phyloP scores from a whole-genome alignment of 2,113 vertebrate species.

The Manacus vitellinus region DNA sequence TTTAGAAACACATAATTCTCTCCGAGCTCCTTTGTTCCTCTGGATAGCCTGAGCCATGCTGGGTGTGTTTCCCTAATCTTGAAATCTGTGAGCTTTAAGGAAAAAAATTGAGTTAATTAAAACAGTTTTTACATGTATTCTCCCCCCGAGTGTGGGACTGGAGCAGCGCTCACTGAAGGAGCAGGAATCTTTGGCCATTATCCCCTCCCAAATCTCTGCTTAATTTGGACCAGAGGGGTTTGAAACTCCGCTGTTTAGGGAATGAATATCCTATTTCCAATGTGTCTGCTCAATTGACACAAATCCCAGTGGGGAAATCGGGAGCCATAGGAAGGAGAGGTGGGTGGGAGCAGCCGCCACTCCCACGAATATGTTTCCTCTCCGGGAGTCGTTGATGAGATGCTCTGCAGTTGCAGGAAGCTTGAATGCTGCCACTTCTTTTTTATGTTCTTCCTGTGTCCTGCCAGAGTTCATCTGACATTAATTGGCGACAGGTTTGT shows the following conservation, averaged over 20 bases:
- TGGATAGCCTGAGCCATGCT: neutral
- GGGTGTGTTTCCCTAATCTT: constrained; percentile 45
- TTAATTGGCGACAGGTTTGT: neutral
- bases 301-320: neutral
- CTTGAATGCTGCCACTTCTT: neutral
- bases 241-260: neutral
- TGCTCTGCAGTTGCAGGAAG: neutral
- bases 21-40: constrained; percentile 27
- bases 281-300: neutral
- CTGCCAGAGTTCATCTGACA: neutral
- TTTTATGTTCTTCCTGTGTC: neutral
- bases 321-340: constrained; percentile 34
- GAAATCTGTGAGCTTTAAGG: constrained; percentile 42
- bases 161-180: neutral
- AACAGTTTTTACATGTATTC: neutral
- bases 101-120: neutral
- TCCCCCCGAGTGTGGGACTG: neutral
- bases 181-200: neutral
- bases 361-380: constrained; percentile 14
- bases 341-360: neutral
- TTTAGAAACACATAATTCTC: neutral
- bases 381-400: neutral
- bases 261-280: neutral
- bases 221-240: neutral
- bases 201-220: neutral